Percentiles rank a stretch among this genome's conserved stretches.
These are phyloP conservation scores for Sinocyclocheilus anophthalmus DNA, from an alignment of 2,113 vertebrate genomes.

Conservation along the genomic window DNA sequence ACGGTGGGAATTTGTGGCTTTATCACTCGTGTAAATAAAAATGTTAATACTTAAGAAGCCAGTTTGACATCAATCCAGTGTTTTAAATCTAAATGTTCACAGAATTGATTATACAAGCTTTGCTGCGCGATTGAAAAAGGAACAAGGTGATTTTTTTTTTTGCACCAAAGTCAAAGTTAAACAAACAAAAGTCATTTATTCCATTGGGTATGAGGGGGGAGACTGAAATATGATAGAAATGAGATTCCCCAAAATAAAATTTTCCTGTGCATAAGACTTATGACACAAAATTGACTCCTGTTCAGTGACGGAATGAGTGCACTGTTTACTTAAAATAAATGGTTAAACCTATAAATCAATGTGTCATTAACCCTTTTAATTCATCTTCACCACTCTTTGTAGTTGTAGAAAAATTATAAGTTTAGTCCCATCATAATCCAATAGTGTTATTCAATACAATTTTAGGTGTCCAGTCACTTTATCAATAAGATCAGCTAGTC, in stretches of 20 bases:
- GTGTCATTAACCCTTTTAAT: constrained; percentile 40
- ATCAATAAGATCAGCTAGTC: constrained; percentile 86
- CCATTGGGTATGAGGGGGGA: constrained; percentile 22
- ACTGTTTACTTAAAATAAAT: constrained; percentile 52
- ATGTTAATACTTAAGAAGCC: not conserved
- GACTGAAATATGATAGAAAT: not conserved
- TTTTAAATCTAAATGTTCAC: not conserved
- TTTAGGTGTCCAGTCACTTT: constrained; percentile 91
- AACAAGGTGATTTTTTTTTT: not conserved
- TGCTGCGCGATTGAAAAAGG: not conserved
- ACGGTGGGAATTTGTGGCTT: not conserved
- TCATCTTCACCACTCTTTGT: not conserved
- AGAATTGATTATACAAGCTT: not conserved
- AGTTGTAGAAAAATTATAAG: not conserved
- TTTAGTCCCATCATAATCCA: constrained; percentile 4
- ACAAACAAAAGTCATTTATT: not conserved
- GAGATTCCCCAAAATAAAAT: not conserved
- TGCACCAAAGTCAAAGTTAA: not conserved
- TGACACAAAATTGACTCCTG: constrained; percentile 32
- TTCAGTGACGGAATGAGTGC: constrained; percentile 39
- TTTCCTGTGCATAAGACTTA: constrained; percentile 44
- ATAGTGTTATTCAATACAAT: constrained; percentile 78
- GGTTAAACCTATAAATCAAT: constrained; percentile 38
- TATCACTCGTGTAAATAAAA: not conserved
- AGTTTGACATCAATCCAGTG: not conserved